Evolutionary conservation across 2,113 vertebrate genomes (phyloP), one percentile per base, ranked within the genome.

Genomic region (Ceyx cyanopectus): DNA sequence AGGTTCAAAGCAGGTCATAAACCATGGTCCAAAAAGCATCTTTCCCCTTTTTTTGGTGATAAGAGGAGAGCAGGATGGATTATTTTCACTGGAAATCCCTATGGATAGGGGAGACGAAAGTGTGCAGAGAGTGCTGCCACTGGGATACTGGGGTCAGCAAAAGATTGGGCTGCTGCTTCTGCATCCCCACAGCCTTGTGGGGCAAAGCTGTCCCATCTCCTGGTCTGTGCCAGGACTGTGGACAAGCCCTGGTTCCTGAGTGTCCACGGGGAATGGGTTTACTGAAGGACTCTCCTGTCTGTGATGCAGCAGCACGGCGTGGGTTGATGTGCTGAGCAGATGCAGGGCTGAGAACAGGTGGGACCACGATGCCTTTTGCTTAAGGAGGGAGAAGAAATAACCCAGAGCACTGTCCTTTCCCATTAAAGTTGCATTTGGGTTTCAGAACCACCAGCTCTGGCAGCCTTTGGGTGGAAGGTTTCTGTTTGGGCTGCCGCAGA

Each of bases 201-300:
- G 41, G 26, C 30, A 51, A 26, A 48, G 13, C 14, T 22, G 26
- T n/a, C 45, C 76, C 12, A 12, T 19, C 14, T 14, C 29, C 24
- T 10, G 26, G 37, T 58, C 45, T 48, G 30, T 37, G 45, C 22
- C 5, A 6, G 43, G 53, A 13, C 53, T 61, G 50, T 24, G 65
- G 41, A 18, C 5, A 10, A 34, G 12, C 12, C 30, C 37, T 0
- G 3, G 12, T 12, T 37, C 14, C 18, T 0, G 0, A 19, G 3
- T 46, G 23, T 7, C 37, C 0, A 0, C 0, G 1, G 14, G 14
- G 7, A 26, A 32, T 0, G 0, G 18, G 18, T 1, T 0, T 1
- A 5, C 21, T 5, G 8, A 13, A n/a, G 27, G 40, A 12, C 48
- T 63, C 46, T 75, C 41, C 61, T 34, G 14, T 12, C 57, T 5